Evolutionary conservation across 2,797 vertebrate species (phyloP).

Genomic region (Poeciliopsis infans): DNA sequence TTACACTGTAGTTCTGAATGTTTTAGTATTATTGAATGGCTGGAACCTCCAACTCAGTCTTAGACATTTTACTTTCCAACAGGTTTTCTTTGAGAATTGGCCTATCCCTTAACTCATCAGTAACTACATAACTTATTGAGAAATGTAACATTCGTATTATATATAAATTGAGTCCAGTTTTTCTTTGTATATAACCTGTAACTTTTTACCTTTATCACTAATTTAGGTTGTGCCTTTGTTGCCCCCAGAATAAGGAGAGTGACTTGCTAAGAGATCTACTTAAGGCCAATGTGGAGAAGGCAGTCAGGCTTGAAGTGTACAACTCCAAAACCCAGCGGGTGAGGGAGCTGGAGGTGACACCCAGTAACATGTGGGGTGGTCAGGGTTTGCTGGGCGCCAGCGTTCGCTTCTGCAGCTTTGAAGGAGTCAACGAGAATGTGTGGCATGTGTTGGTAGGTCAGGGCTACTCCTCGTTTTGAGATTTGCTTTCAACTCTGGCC

Average conservation of each 20-base stretch:
- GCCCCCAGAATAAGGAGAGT: slow-evolving; percentile 89
- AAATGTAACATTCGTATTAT: neutral
- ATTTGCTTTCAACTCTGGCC: neutral
- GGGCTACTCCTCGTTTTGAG: neutral
- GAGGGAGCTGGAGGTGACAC: slow-evolving; percentile 90
- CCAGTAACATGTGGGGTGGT: slow-evolving; percentile 98
- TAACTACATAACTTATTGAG: neutral
- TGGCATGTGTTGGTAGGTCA: slow-evolving; percentile 93
- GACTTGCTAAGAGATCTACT: slow-evolving; percentile 90
- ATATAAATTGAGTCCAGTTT: neutral
- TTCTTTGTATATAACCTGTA: neutral
- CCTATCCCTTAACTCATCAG: neutral
- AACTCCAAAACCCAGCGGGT: slow-evolving; percentile 90
- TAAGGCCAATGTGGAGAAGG: slow-evolving; percentile 93
- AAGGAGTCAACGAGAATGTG: slow-evolving; percentile 92
- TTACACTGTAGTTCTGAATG: neutral
- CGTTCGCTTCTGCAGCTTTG: slow-evolving; percentile 95
- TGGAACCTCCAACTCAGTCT: neutral
- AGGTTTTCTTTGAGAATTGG: neutral
- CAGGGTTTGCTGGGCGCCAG: slow-evolving; percentile 95
- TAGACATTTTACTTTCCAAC: neutral
- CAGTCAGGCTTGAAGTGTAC: slow-evolving; percentile 92
- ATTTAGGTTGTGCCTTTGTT: slow-evolving; percentile 7
- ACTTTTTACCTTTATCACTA: neutral
- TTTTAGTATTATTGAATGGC: neutral